Base-by-base conservation (phyloP, 1,140 invertebrate genomes). In the Drosophila carrolli region DNA sequence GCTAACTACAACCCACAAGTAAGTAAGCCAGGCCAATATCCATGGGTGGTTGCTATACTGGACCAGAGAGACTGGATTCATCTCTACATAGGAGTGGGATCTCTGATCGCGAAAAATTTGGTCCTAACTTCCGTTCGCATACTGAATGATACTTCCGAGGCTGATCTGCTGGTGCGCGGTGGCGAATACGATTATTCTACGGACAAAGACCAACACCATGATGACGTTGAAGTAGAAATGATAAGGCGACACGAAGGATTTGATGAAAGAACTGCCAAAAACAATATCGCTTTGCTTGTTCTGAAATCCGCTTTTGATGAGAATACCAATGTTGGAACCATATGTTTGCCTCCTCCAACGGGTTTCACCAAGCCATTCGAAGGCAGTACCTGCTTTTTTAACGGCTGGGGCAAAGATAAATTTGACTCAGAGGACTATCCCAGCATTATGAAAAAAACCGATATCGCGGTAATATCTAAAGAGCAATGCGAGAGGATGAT, bases 21-120 rank as follows among this genome's bases (percentile, higher is more conserved):
- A 8, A 9, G 14, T 50, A 4, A 5, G 0, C 0, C 4, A 9
- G 14, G 5, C 4, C 5, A 29, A 53, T 53, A 11, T 13, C 50
- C 50, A 1, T 53, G 50, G 50, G 32, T 53, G 29, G 11, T 53
- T 19, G 32, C 50, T 11, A 14, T 53, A 14, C 32, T 53, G 9
- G 32, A 53, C 10, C 14, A 13, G 2, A 5, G 32, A 4, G 29
- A 53, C 23, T 37, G 35, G 32, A 14, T 0, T 53, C 0, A 16
- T 7, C 14, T 14, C 0, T 53, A 53, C 11, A 53, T 53, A n/a
- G 50, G 50, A 53, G 9, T 10, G 14, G 50, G 50, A 16, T 53
- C 50, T 19, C 32, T 53, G 32, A 53, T 53, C 11, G 9, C 6
- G 0, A 10, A 9, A 5, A 53, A 53, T 19, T 32, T 37, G 29